Percentiles rank a stretch among this genome's conserved stretches.
These are phyloP conservation scores for Micropoecilia bifurca DNA, from an alignment of 2,797 vertebrate species.

Conservation along the genomic window DNA sequence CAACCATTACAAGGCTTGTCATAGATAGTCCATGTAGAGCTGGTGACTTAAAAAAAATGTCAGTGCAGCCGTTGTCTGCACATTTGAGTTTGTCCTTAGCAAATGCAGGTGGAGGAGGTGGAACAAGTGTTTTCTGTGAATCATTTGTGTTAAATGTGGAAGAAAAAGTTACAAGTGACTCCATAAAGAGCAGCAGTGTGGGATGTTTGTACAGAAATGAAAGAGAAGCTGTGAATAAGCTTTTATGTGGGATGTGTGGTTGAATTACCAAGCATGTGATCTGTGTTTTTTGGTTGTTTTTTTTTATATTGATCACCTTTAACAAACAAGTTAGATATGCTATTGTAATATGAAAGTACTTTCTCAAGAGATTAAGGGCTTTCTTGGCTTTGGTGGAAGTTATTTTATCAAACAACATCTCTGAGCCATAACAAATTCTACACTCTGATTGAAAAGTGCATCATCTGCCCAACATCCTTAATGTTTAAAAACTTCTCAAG, in stretches of 20 bases:
- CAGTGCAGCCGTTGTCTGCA: not conserved
- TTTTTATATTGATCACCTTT: not conserved
- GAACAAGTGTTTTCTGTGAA: not conserved
- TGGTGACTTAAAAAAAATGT: not conserved
- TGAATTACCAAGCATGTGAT: too few relatives aligned
- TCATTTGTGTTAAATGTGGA: not conserved
- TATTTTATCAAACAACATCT: not conserved
- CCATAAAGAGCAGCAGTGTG: not conserved
- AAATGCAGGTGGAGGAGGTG: not conserved
- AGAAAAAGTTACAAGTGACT: slow-evolving; percentile 1
- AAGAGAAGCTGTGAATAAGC: not conserved
- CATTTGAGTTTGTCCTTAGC: slow-evolving; percentile 2
- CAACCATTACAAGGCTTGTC: slow-evolving; percentile 15
- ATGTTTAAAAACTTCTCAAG: not conserved
- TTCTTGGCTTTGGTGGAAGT: not conserved
- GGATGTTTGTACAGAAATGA: not conserved
- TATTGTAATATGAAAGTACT: not conserved
- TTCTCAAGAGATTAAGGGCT: not conserved
- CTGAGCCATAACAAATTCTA: not conserved
- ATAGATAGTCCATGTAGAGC: slow-evolving; percentile 26
- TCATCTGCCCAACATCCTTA: not conserved
- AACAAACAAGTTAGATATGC: not conserved
- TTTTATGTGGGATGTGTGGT: not conserved
- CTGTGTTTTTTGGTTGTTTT: not conserved
- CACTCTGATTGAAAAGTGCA: not conserved